Conservation (phyloP, 1,140 invertebrate species). For the Aplysia californica region DNA sequence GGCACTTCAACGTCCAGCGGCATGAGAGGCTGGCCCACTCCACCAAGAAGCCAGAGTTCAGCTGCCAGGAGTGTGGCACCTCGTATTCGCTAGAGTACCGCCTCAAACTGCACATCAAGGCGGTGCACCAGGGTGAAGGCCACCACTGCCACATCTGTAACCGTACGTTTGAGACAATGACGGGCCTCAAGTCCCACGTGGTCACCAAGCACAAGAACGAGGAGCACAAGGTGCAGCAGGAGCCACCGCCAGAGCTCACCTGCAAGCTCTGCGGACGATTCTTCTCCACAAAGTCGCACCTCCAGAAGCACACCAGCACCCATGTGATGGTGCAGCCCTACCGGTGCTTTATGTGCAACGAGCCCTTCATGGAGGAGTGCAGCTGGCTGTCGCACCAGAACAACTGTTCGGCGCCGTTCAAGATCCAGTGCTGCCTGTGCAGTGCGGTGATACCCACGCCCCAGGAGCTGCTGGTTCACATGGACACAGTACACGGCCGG, state of each 20-base stretch:
- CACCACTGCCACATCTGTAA: conserved; percentile 23
- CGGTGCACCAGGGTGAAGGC: conserved; percentile 28
- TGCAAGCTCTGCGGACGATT: conserved; percentile 21
- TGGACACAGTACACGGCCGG: conserved; percentile 20
- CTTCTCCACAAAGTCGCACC: conserved; percentile 22
- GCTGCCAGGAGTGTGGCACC: conserved; percentile 27
- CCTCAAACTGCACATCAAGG: conserved; percentile 26
- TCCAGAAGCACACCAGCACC: conserved; percentile 27
- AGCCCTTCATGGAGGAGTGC: conserved; percentile 25
- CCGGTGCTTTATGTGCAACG: conserved; percentile 24
- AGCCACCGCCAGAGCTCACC: conserved; percentile 23
- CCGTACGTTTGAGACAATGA: conserved; percentile 29
- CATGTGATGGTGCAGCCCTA: conserved; percentile 26
- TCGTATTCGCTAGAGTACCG: conserved; percentile 27
- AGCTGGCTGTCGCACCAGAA: conserved; percentile 20
- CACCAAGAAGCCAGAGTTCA: conserved; percentile 27
- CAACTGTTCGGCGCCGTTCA: conserved; percentile 11
- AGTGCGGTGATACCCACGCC: conserved; percentile 16
- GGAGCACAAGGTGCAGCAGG: conserved; percentile 1
- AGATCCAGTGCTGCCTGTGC: conserved; percentile 27
- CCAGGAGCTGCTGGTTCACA: conserved; percentile 14
- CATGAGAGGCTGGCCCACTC: conserved; percentile 27
- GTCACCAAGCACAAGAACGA: conserved; percentile 30
- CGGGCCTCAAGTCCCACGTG: conserved; percentile 25
- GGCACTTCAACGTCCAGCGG: conserved; percentile 26